These are phyloP conservation scores for Dryoscopus gambensis DNA, from an alignment of 2,113 vertebrate genomes.

Conservation along the genomic window DNA sequence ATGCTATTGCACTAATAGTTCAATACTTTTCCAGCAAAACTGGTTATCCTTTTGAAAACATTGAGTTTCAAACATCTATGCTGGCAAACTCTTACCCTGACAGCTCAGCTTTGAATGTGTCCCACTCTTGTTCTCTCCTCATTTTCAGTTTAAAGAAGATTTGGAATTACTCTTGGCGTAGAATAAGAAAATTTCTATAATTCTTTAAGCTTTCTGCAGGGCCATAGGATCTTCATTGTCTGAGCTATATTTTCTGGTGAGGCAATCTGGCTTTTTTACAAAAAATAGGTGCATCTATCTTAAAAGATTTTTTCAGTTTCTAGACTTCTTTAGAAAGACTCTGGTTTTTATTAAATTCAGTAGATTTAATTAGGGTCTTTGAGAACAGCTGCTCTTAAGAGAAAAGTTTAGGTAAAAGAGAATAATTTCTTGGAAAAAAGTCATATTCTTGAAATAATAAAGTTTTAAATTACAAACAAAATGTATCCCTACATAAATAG, in stretches of 20 bases:
- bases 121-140: neutral
- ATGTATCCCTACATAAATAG: neutral
- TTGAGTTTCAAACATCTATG: neutral
- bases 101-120: neutral
- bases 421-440: conserved; percentile 50
- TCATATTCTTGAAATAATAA: conserved; percentile 35
- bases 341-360: neutral
- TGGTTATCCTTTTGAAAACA: neutral
- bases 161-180: neutral
- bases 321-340: neutral
- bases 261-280: neutral
- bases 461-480: conserved; percentile 40
- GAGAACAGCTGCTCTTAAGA: conserved; percentile 15
- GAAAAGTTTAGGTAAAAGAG: conserved; percentile 30
- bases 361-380: neutral
- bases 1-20: neutral
- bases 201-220: neutral
- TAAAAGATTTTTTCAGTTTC: neutral
- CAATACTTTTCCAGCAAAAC: neutral
- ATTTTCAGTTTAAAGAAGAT: neutral
- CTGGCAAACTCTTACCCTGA: neutral
- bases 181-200: neutral
- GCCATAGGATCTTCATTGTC: neutral
- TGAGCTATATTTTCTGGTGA: neutral
- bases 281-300: neutral